Percentiles rank a stretch among this genome's conserved stretches.
These are phyloP conservation scores for Labrus mixtus DNA, from an alignment of 2,113 vertebrate species.

Conservation along the genomic window DNA sequence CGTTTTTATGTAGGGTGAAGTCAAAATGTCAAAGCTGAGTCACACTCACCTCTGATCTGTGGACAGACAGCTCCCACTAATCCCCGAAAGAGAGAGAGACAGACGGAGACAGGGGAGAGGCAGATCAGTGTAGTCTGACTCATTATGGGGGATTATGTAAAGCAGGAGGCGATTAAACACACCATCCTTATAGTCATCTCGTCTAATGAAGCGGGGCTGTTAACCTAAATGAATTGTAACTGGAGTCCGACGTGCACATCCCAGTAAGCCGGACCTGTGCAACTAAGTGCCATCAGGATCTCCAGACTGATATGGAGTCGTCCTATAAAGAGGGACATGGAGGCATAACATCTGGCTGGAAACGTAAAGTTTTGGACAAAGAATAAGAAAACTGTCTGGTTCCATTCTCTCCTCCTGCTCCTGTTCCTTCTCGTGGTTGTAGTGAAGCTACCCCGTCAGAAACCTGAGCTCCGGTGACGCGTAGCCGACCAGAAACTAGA, in stretches of 20 bases:
- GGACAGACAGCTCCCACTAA: conserved; percentile 42
- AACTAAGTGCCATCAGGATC: not conserved
- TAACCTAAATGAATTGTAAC: conserved; percentile 18
- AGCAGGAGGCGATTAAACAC: conserved; percentile 46
- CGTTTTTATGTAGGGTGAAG: not conserved
- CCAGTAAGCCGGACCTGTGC: too few relatives aligned
- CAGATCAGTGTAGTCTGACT: conserved; percentile 52
- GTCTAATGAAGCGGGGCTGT: conserved; percentile 24
- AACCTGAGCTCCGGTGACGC: conserved; percentile 69
- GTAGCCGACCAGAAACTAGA: conserved; percentile 66
- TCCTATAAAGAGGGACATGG: not conserved
- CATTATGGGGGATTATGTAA: conserved; percentile 53
- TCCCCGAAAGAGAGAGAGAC: conserved; percentile 21
- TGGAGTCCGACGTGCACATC: not conserved
- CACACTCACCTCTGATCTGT: conserved; percentile 25
- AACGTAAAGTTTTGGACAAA: too few relatives aligned
- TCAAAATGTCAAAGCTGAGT: conserved; percentile 28
- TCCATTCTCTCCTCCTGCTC: conserved; percentile 1
- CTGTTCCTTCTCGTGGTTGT: conserved; percentile 7
- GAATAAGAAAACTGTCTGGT: not conserved
- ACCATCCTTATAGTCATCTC: conserved; percentile 14
- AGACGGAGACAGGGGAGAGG: conserved; percentile 21
- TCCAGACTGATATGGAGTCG: not conserved
- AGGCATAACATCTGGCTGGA: too few relatives aligned
- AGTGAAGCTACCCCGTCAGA: conserved; percentile 50